Evolutionary conservation across 2,888 invertebrate species (phyloP).

Genomic region (Pseudeuparius sepicola): DNA sequence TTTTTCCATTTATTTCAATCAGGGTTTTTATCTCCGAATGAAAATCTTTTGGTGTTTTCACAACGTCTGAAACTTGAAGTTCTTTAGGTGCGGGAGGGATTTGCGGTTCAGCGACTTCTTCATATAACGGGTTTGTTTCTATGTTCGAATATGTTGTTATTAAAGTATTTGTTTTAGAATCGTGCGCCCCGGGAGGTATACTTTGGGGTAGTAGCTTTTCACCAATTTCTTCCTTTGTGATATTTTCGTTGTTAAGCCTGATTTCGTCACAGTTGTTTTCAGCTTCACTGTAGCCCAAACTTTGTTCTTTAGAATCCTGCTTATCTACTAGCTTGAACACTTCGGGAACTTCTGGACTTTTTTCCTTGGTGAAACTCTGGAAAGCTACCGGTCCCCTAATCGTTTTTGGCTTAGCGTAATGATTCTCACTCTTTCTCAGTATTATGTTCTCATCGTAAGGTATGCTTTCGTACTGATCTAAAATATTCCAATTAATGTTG

Average conservation of each 20-base stretch:
- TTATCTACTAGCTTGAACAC: background rate
- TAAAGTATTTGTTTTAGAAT: constrained; percentile 2
- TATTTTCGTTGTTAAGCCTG: constrained; percentile 30
- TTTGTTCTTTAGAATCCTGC: constrained; percentile 4
- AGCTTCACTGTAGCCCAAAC: constrained; percentile 26
- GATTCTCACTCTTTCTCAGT: constrained; percentile 29
- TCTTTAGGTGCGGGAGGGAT: constrained; percentile 19
- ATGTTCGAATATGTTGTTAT: constrained; percentile 11
- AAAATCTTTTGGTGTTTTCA: no score
- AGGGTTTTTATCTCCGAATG: constrained; percentile 27
- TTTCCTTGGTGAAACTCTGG: constrained; percentile 17
- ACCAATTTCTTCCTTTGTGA: constrained; percentile 22
- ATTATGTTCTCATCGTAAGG: constrained; percentile 38
- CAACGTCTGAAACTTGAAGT: no score
- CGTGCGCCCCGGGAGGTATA: constrained; percentile 9
- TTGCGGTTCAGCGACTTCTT: constrained; percentile 18
- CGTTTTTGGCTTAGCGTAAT: constrained; percentile 34
- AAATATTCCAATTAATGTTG: constrained; percentile 21
- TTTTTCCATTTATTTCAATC: constrained; percentile 26
- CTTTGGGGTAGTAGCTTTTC: no score
- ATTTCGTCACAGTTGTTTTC: constrained; percentile 34
- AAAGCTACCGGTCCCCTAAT: constrained; percentile 34
- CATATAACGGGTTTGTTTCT: constrained; percentile 18
- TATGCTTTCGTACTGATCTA: constrained; percentile 29
- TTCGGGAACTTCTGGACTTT: constrained; percentile 2